A percentile compares a stretch with the other conserved stretches of the same genome.
Evolutionary conservation across 2,888 invertebrate genomes (phyloP).

Genomic region (Drosophila ustulata): DNA sequence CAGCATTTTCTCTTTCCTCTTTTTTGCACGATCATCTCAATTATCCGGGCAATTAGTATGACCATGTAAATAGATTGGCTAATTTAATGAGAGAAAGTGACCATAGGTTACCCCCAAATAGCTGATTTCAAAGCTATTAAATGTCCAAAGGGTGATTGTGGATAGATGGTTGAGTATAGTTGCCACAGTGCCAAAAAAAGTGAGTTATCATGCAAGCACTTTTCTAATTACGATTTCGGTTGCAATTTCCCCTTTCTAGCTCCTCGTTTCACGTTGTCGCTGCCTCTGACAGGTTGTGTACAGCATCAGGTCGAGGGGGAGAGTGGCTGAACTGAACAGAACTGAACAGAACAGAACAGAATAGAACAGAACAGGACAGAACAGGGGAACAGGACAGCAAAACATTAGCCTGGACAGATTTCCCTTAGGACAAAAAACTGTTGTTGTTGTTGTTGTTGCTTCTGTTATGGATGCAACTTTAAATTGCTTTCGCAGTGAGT

Average conservation of each 20-base stretch:
- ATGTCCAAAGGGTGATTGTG: constrained; percentile 23
- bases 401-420: constrained; percentile 77
- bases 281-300: constrained; percentile 14
- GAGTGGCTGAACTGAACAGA: constrained; percentile 3
- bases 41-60: constrained; percentile 67
- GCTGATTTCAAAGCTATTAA: constrained; percentile 62
- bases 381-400: constrained; percentile 31
- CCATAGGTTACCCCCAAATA: constrained; percentile 39
- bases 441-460: constrained; percentile 50
- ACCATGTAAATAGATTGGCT: constrained; percentile 68
- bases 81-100: constrained; percentile 44
- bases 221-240: constrained; percentile 72
- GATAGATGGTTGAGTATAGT: constrained; percentile 13
- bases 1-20: neutral
- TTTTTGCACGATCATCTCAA: constrained; percentile 32
- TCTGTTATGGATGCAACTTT: constrained; percentile 80
- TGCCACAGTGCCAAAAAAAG: constrained; percentile 52
- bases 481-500: constrained; percentile 75
- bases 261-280: constrained; percentile 4
- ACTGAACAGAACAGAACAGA: neutral
- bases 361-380: neutral
- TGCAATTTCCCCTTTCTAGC: constrained; percentile 10
- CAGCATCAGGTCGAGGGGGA: neutral
- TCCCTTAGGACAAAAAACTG: constrained; percentile 66
- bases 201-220: constrained; percentile 78